Percentiles rank a stretch among this genome's conserved stretches.
These are phyloP conservation scores for Cataglyphis altisquamis DNA, from an alignment of 2,888 invertebrate species.

Conservation along the genomic window DNA sequence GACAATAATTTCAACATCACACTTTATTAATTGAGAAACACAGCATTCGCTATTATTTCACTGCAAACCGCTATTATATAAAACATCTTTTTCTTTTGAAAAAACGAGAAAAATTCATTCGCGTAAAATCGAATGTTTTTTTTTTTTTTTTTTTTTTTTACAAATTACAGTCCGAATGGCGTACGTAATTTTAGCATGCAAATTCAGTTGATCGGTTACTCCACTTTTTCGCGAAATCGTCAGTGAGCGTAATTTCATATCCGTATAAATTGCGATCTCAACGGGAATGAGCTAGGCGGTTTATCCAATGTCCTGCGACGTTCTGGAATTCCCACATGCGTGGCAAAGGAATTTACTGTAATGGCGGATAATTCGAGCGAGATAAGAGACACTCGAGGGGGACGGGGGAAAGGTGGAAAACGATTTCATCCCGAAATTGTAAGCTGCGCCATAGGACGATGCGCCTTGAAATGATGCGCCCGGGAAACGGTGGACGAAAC, in stretches of 20 bases:
- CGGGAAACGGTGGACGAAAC: constrained; percentile 10
- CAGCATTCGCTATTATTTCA: neutral
- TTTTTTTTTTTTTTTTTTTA: neutral
- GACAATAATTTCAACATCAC: neutral
- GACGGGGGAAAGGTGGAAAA: constrained; percentile 1
- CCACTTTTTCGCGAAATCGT: constrained; percentile 28
- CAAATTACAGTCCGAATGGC: neutral
- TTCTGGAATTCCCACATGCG: constrained; percentile 30
- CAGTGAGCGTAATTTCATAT: constrained; percentile 48
- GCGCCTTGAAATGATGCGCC: constrained; percentile 4
- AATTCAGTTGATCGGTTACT: constrained; percentile 6
- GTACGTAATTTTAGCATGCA: constrained; percentile 36
- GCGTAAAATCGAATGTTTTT: neutral
- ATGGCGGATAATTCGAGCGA: constrained; percentile 27
- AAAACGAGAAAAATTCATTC: neutral
- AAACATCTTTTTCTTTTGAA: neutral
- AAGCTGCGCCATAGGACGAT: constrained; percentile 6
- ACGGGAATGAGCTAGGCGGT: constrained; percentile 27
- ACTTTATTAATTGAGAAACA: neutral
- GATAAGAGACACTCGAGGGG: constrained; percentile 24
- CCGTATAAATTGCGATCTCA: constrained; percentile 47
- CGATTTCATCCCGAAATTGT: constrained; percentile 31
- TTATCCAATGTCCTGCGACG: constrained; percentile 38
- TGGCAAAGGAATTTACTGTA: constrained; percentile 44
- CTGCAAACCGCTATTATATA: neutral